Percentiles rank a stretch among this genome's conserved stretches.
Evolutionary conservation across 2,113 vertebrate genomes (phyloP).

Genomic region (Cyprinodon tularosa): DNA sequence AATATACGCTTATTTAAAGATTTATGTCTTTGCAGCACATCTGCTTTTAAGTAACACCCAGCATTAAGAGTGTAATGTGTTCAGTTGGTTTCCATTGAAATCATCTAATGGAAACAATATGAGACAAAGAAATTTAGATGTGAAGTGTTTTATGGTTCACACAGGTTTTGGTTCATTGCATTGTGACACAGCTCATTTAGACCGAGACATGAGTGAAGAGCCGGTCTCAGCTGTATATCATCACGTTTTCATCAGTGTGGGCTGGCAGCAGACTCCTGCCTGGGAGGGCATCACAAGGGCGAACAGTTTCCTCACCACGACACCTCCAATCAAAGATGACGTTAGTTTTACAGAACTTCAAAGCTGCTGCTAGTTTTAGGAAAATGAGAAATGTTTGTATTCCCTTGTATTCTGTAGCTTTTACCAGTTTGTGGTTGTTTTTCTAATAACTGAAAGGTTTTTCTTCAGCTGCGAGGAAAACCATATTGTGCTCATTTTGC

Average conservation of each 20-base stretch:
- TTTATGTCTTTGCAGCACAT: too few species aligned
- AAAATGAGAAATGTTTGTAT: too few species aligned
- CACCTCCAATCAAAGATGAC: not conserved
- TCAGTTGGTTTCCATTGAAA: not conserved
- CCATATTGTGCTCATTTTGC: too few species aligned
- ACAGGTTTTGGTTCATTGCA: slow-evolving; percentile 15
- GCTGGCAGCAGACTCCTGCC: slow-evolving; percentile 24
- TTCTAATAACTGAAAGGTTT: too few species aligned
- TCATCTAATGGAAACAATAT: not conserved
- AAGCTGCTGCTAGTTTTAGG: too few species aligned
- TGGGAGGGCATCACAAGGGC: slow-evolving; percentile 50
- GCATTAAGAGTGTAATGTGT: not conserved
- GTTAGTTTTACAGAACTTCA: not conserved
- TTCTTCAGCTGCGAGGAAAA: too few species aligned
- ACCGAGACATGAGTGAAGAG: slow-evolving; percentile 18
- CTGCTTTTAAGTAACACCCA: not conserved
- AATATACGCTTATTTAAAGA: too few species aligned
- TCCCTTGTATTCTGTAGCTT: too few species aligned
- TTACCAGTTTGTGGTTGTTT: too few species aligned
- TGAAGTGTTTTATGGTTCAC: slow-evolving; percentile 25
- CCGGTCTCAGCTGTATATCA: slow-evolving; percentile 52
- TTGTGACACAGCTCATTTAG: slow-evolving; percentile 31
- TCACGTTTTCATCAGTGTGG: slow-evolving; percentile 55
- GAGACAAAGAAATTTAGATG: not conserved
- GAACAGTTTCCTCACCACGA: slow-evolving; percentile 1